phyloP scores from a whole-genome alignment of 2,113 vertebrate genomes.

The Ploceus nigricollis region DNA sequence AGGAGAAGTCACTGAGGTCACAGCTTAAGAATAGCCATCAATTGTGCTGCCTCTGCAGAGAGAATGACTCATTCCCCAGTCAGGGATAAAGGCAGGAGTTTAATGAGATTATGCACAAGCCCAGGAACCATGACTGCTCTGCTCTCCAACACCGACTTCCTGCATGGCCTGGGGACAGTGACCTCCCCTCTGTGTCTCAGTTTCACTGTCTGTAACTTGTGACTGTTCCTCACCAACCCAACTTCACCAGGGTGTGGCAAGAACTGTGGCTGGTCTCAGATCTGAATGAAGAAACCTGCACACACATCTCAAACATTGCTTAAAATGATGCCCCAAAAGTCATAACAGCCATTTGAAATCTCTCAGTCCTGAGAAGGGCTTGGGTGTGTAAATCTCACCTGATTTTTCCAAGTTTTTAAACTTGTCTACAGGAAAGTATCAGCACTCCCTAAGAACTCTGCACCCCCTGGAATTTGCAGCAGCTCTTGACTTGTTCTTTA shows the following conservation, averaged over 20 bases:
- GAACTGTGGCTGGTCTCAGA: background rate
- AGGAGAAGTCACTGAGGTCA: background rate
- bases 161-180: background rate
- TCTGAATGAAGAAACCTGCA: background rate
- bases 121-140: background rate
- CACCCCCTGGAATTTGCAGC: background rate
- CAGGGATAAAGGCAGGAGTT: background rate
- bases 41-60: background rate
- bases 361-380: background rate
- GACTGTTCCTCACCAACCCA: background rate
- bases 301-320: background rate
- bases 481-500: background rate
- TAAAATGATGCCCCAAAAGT: background rate
- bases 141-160: background rate
- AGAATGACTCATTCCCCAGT: background rate
- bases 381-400: background rate
- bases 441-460: background rate
- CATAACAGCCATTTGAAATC: rapidly evolving
- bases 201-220: background rate
- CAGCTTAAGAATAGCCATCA: background rate
- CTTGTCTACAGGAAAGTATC: background rate
- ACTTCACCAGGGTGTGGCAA: background rate
- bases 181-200: background rate
- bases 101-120: background rate
- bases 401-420: background rate